Base-by-base conservation (phyloP, 2,113 vertebrate genomes). In the Symphodus melops region DNA sequence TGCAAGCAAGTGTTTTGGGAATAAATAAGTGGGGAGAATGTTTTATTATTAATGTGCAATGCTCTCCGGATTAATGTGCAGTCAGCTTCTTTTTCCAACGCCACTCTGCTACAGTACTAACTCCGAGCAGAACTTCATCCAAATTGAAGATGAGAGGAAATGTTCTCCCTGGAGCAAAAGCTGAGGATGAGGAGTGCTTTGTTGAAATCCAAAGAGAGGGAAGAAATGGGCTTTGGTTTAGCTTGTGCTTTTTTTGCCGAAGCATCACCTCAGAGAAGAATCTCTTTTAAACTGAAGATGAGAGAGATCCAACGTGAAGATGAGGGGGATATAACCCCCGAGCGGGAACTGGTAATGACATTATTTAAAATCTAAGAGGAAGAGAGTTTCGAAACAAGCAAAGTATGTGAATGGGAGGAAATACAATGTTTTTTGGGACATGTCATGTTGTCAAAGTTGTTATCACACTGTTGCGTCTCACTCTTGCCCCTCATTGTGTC, bases 31-130 rank as follows among this genome's bases (percentile, higher is more conserved):
- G 36, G 63, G 68, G 23, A 70, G 42, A 56, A 19, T 82, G 69
- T 83, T 91, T 73, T 86, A 90, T 92, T 92, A 92, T 88, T 90
- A 49, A 91, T 88, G 84, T 75, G 66, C 57, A 74, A 49, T 86
- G 72, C 82, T 68, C 57, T 81, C 63, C 57, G 57, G 67, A 79
- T 88, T 82, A 86, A 60, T 86, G 75, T 84, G 68, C 61, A 88
- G 79, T 93, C 89, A 90, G 89, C 89, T 89, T 76, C n/a, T 86
- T 89, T 89, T 85, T 63, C 62, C 58, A 63, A 57, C 81, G 51
- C 62, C 71, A 13, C 64, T 76, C 61, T 77, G 75, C 85, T 68
- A 84, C 86, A 84, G 67, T 79, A 71, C 46, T 60, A 77, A 69
- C 84, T 87, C 82, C 28, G 68, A 86, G 83, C 39, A 83, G 67